These are phyloP conservation scores for Amblyraja radiata DNA, from an alignment of 2,797 vertebrate genomes.

Conservation along the genomic window DNA sequence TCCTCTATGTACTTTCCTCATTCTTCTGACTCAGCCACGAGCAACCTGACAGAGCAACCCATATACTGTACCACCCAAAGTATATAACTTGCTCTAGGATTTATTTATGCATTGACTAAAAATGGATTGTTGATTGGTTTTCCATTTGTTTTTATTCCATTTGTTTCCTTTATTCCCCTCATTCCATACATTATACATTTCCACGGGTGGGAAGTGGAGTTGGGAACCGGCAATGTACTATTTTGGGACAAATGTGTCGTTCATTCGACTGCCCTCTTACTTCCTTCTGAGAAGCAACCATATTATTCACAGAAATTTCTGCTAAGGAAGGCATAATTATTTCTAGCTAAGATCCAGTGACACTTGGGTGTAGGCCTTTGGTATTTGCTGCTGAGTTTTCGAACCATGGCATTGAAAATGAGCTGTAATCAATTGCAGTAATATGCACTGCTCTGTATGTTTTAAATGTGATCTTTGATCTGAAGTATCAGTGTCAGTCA, in stretches of 20 bases:
- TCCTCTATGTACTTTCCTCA: neutral
- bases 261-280: neutral
- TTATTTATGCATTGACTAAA: neutral
- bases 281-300: neutral
- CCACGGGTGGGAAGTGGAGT: neutral
- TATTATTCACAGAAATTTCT: neutral
- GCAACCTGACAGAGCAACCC: neutral
- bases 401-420: neutral
- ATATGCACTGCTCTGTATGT: conserved; percentile 32
- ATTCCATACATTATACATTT: neutral
- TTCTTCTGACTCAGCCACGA: neutral
- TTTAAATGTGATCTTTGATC: conserved; percentile 23
- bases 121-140: neutral
- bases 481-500: conserved; percentile 31
- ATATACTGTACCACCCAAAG: neutral
- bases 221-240: neutral
- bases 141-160: neutral
- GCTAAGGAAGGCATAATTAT: conserved; percentile 33
- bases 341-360: conserved; percentile 31
- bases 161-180: neutral
- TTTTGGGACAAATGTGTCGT: neutral
- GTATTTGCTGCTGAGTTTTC: conserved; percentile 16
- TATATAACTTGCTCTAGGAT: neutral
- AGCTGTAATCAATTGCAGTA: conserved; percentile 28
- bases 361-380: neutral